Evolutionary conservation across 2,113 vertebrate genomes (phyloP).

Genomic region (Atractosteus spatula): DNA sequence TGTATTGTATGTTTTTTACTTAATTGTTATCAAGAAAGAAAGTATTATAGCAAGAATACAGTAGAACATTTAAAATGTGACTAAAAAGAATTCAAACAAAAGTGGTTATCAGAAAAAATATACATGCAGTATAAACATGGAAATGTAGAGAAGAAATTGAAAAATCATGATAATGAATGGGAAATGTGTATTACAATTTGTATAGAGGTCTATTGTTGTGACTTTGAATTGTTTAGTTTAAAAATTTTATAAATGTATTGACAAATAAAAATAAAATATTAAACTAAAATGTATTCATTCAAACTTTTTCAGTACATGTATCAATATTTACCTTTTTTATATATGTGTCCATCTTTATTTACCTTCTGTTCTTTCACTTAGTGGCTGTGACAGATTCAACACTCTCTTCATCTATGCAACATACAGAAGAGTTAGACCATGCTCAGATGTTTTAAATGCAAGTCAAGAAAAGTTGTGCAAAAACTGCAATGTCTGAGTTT

Average conservation of each 20-base stretch:
- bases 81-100: conserved; percentile 25
- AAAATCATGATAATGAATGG: conserved; percentile 31
- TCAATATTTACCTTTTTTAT: conserved; percentile 13
- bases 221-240: conserved; percentile 50
- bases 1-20: conserved; percentile 28
- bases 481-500: too few species aligned
- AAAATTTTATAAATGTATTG: conserved; percentile 69
- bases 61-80: conserved; percentile 32
- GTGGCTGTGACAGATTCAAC: too few species aligned
- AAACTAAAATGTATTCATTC: conserved; percentile 59
- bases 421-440: too few species aligned
- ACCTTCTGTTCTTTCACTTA: not conserved
- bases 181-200: conserved; percentile 46
- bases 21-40: conserved; percentile 27
- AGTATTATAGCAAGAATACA: conserved; percentile 17
- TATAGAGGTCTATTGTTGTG: conserved; percentile 60
- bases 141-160: conserved; percentile 38
- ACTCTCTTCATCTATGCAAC: too few species aligned
- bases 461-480: too few species aligned
- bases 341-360: not conserved
- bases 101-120: conserved; percentile 18
- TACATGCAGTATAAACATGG: conserved; percentile 19
- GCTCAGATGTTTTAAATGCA: too few species aligned
- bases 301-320: conserved; percentile 34
- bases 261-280: conserved; percentile 53